Base-by-base conservation (phyloP, 2,113 vertebrate species). In the Apus apus region DNA sequence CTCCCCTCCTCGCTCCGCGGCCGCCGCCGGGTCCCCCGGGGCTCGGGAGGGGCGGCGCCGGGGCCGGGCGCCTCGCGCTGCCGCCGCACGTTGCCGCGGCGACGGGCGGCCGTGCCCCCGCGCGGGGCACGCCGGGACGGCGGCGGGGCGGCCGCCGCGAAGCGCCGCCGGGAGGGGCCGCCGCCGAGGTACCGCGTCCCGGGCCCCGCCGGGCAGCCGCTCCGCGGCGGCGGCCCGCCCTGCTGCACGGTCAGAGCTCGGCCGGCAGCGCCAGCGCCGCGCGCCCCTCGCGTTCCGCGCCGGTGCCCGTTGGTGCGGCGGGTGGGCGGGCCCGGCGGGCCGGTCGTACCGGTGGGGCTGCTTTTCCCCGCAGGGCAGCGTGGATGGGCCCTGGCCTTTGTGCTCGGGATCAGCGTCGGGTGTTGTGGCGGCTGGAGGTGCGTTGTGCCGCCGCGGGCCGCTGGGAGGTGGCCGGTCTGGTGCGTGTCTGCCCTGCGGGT, bases 31-130 rank as follows among this genome's bases (percentile, higher is more conserved):
- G n/a, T n/a, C n/a, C n/a, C n/a, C n/a, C n/a, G n/a, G n/a, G n/a
- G n/a, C 6, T 1, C 17, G 48, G 64, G 30, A 5, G 18, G 22
- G 50, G 29, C 27, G 50, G 5, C 1, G 38, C 0, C 0, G 43
- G 11, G 16, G 12, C 0, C 7, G 1, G 45, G 83, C 38, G 30
- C 7, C 4, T 8, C 29, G 2, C 21, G 26, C 5, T 70, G 38
- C 45, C 38, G 36, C 45, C 51, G 98, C 98, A 98, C 98, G 98
- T 99, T 99, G 98, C 98, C 98, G 98, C 98, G 98, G 98, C 98
- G 97, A 98, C 98, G 97, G 83, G 97, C n/a, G 7, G 57, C 54
- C 21, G 27, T 11, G 36, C 46, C 43, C 8, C 15, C 29, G 73
- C 73, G 73, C 66, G 66, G 78, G 60, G 72, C 60, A 83, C 54